phyloP scores from a whole-genome alignment of 2,113 vertebrate species.

The Willisornis vidua region DNA sequence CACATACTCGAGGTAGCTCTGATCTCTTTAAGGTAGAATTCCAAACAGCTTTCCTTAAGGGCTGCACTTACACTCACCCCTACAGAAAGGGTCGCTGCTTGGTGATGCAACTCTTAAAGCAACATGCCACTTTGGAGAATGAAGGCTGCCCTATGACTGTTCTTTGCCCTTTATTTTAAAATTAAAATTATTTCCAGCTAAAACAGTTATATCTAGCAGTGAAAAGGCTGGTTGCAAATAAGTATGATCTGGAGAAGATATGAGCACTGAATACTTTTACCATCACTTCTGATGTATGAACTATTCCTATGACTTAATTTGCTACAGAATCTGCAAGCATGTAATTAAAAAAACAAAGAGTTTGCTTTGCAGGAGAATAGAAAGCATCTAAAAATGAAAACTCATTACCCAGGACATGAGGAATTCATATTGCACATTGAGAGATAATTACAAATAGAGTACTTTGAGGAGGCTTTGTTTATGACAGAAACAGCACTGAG shows the following conservation, averaged over 20 bases:
- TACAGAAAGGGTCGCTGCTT: neutral
- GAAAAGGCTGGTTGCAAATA: neutral
- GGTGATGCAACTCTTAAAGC: neutral
- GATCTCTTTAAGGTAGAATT: too few species aligned
- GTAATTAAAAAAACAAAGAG: neutral
- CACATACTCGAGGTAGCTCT: too few species aligned
- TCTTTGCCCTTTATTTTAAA: neutral
- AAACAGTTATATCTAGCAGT: neutral
- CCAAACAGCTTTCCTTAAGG: too few species aligned
- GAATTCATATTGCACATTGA: neutral
- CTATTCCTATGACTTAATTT: neutral
- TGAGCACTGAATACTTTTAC: neutral
- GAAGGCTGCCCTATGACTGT: neutral
- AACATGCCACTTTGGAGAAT: rapidly evolving
- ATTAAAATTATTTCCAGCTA: neutral
- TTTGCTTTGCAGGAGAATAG: neutral
- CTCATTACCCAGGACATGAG: neutral
- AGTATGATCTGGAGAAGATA: neutral
- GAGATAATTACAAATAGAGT: neutral
- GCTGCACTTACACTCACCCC: too few species aligned
- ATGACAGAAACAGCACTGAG: neutral
- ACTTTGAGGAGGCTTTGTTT: neutral
- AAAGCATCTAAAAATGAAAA: neutral
- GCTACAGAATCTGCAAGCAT: neutral
- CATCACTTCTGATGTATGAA: neutral